These are phyloP conservation scores for Nycticryphes semicollaris DNA, from an alignment of 2,113 vertebrate species.

Conservation along the genomic window DNA sequence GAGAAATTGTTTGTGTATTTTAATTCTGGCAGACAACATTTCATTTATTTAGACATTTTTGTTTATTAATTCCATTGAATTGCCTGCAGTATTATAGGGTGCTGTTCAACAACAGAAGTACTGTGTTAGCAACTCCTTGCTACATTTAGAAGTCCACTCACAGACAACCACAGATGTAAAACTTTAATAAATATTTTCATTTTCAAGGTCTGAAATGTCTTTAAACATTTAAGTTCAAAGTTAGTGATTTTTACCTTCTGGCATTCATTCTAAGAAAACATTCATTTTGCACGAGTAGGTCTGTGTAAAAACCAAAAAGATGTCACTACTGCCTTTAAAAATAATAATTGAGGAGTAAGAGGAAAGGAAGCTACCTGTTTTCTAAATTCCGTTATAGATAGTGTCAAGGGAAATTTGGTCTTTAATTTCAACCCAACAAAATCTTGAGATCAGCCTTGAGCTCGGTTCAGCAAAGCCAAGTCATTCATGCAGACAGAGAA, in stretches of 20 bases:
- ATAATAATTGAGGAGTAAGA: not conserved
- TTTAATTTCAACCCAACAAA: not conserved
- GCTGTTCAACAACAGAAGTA: not conserved
- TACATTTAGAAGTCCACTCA: not conserved
- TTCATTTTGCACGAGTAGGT: not conserved
- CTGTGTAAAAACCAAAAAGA: not conserved
- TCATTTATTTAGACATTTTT: not conserved
- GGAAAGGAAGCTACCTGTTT: not conserved
- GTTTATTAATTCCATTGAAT: not conserved
- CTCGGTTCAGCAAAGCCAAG: not conserved
- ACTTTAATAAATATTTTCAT: not conserved
- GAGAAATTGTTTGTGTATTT: not conserved
- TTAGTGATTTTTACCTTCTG: not conserved
- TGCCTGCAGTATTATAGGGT: not conserved
- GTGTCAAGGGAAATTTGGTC: not conserved
- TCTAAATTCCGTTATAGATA: not conserved
- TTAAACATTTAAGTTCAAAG: not conserved
- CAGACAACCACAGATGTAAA: not conserved
- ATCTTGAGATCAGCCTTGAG: not conserved
- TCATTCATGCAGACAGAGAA: not conserved
- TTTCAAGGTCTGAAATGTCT: slow-evolving; percentile 44
- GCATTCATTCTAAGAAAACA: not conserved
- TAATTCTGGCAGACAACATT: accelerated
- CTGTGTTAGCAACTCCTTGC: not conserved
- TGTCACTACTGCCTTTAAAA: not conserved